A percentile compares a stretch with the other conserved stretches of the same genome.
These are phyloP conservation scores for Cyclophora punctaria DNA, from an alignment of 2,888 invertebrate species.

Conservation along the genomic window DNA sequence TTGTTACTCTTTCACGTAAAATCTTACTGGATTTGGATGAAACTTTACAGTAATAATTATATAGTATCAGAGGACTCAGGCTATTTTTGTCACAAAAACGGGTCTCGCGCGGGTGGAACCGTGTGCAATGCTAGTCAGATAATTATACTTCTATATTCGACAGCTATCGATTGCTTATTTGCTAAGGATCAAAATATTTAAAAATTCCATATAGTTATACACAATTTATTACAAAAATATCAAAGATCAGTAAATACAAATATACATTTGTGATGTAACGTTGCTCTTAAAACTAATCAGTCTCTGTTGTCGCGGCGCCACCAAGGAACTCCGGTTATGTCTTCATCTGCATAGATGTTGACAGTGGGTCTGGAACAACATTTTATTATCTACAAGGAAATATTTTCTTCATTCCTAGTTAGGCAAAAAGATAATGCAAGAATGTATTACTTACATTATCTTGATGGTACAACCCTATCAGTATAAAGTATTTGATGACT, in stretches of 20 bases:
- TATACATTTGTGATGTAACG: slow-evolving; percentile 11
- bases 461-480: too few relatives aligned
- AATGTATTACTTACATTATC: not conserved
- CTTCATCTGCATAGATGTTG: slow-evolving; percentile 49
- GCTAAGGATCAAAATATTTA: too few relatives aligned
- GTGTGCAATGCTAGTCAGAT: not conserved
- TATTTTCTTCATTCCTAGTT: too few relatives aligned
- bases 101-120: not conserved
- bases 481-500: too few relatives aligned
- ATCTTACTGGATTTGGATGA: too few relatives aligned
- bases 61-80: too few relatives aligned
- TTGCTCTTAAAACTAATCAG: slow-evolving; percentile 57
- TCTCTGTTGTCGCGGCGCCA: slow-evolving; percentile 65
- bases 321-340: slow-evolving; percentile 67
- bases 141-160: too few relatives aligned
- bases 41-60: not conserved
- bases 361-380: slow-evolving; percentile 45
- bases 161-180: too few relatives aligned
- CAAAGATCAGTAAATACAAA: slow-evolving; percentile 26
- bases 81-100: not conserved
- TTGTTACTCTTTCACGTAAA: too few relatives aligned
- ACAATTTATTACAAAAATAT: slow-evolving; percentile 34
- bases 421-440: too few relatives aligned
- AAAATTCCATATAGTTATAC: not conserved
- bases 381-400: not conserved